A percentile compares a stretch with the other conserved stretches of the same genome.
phyloP scores from a whole-genome alignment of 37 sponge, comb jelly and placozoan genomes.

The Bolinopsis microptera region DNA sequence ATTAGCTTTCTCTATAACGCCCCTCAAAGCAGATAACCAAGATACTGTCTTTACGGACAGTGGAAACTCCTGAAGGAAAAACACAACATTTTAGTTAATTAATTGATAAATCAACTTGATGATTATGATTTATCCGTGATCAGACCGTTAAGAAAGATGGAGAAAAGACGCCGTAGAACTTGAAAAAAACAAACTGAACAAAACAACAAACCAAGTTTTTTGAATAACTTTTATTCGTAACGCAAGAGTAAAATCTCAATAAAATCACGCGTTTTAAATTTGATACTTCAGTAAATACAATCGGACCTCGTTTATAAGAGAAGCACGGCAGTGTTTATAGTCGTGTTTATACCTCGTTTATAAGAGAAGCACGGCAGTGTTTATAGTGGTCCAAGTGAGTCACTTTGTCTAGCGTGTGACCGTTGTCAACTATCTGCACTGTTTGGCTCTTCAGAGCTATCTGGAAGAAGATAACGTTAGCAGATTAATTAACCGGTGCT shows the following conservation, averaged over 20 bases:
- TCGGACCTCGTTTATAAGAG: slow-evolving; percentile 47
- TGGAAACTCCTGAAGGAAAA: slow-evolving; percentile 18
- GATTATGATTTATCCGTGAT: too few relatives aligned
- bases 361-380: slow-evolving; percentile 49
- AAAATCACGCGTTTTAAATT: too few relatives aligned
- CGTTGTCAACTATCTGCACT: slow-evolving; percentile 19
- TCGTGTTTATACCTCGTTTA: slow-evolving; percentile 51
- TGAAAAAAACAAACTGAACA: too few relatives aligned
- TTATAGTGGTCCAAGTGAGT: slow-evolving; percentile 51
- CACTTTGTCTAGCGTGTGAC: slow-evolving; percentile 8
- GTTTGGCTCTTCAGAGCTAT: slow-evolving; percentile 45
- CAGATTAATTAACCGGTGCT: too few relatives aligned
- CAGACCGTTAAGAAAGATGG: too few relatives aligned
- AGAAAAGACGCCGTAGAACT: too few relatives aligned
- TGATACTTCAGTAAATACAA: too few relatives aligned
- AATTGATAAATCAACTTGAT: too few relatives aligned
- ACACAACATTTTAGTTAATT: too few relatives aligned
- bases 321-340: slow-evolving; percentile 46
- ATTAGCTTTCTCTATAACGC: slow-evolving; percentile 8
- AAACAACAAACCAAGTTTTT: too few relatives aligned
- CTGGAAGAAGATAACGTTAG: not conserved
- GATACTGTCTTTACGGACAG: slow-evolving; percentile 50
- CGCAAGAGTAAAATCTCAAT: too few relatives aligned
- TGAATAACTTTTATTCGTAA: too few relatives aligned
- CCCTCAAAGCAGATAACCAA: slow-evolving; percentile 24